Base-by-base conservation (phyloP, 2,113 vertebrate genomes). In the Gymnobelideus leadbeateri region DNA sequence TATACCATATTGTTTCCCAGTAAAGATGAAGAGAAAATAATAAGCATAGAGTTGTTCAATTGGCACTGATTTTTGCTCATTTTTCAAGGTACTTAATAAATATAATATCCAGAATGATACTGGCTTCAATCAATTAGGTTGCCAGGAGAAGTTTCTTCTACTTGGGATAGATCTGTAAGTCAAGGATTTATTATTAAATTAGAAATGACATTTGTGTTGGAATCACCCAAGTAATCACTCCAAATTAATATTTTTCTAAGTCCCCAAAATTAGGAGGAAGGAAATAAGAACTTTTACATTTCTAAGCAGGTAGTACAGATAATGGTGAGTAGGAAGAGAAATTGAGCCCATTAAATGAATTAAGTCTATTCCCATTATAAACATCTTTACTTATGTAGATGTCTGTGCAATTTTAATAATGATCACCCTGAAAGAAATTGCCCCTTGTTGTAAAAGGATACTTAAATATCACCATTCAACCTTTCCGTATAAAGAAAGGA, bases 391-490 rank as follows among this genome's bases (percentile, higher is more conserved):
- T 91, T 92, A 91, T 89, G 11, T 91, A n/a, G 0, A 2, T 93
- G 37, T 95, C 94, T 57, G 57, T 84, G 51, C 91, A 90, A 50
- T 55, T 97, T 96, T 96, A 96, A 94, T 91, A 92, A 89, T 94
- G 90, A 57, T 94, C 97, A 43, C 51, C 47, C 90, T 95, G 54
- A 95, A 95, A 94, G 61, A 95, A 97, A 61, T 92, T 51, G 89
- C 61, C 92, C 43, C 91, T 49, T 96, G 47, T 96, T 96, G 89
- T 47, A 94, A 96, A 91, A 89, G 90, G 51, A 91, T 95, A 94
- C 93, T 97, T 95, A 91, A 92, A 96, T 96, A 96, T 96, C 91
- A 93, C 90, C 92, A 47, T 96, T 96, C 97, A 94, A 95, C 95
- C 54, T 94, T 94, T 94, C 77, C 55, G 89, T 54, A 92, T 84